phyloP scores from a whole-genome alignment of 2,113 vertebrate genomes.

The Scophthalmus maximus region DNA sequence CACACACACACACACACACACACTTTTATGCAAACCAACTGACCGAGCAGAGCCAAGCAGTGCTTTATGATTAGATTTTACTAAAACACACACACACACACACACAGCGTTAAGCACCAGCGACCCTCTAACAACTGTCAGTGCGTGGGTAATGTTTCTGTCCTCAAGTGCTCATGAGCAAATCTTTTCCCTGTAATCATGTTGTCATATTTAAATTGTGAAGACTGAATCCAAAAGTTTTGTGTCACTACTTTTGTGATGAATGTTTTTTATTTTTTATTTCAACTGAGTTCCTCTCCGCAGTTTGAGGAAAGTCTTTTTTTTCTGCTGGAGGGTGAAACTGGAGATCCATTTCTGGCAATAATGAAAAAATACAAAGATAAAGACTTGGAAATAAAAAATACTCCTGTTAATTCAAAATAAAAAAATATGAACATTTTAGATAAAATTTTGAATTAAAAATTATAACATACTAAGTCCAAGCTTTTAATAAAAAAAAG shows the following conservation, averaged over 20 bases:
- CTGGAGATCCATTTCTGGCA: background rate
- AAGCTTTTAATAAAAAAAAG: too few relatives aligned
- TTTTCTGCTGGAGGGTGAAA: too few relatives aligned
- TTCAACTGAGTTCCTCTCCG: background rate
- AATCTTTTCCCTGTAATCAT: background rate
- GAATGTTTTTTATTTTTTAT: background rate
- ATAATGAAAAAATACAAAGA: too few relatives aligned
- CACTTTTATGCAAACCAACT: constrained; percentile 56
- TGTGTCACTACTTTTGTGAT: background rate
- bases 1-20: constrained; percentile 15
- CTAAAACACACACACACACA: background rate
- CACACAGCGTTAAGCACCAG: constrained; percentile 55
- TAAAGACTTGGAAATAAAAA: too few relatives aligned
- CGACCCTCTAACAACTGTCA: constrained; percentile 22
- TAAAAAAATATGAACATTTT: background rate
- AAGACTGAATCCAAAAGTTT: too few relatives aligned
- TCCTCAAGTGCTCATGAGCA: constrained; percentile 24
- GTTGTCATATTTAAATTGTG: background rate
- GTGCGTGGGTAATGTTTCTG: too few relatives aligned
- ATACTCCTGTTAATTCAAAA: background rate
- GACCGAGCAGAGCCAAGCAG: constrained; percentile 53
- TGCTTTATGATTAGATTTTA: constrained; percentile 44
- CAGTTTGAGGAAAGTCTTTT: background rate
- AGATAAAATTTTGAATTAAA: background rate
- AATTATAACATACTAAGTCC: too few relatives aligned